Evolutionary conservation across 2,797 vertebrate species (phyloP).

Genomic region (Champsocephalus gunnari): DNA sequence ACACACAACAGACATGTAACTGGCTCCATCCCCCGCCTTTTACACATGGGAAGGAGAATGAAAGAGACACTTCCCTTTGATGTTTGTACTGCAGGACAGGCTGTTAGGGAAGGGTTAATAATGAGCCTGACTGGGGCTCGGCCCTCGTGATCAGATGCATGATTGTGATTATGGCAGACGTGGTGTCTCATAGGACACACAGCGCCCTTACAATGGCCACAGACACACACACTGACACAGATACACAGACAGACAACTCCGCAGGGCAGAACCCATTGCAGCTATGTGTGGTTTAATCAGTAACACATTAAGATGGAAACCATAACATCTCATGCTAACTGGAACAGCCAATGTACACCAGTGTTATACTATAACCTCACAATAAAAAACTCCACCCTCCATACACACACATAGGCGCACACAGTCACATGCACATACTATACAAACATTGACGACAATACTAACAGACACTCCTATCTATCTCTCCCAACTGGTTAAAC

Average conservation of each 20-base stretch:
- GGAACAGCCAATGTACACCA: constrained; percentile 15
- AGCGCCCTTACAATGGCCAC: constrained; percentile 30
- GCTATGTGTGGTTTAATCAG: constrained; percentile 42
- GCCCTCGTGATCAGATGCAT: constrained; percentile 75
- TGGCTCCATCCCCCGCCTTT: constrained; percentile 19
- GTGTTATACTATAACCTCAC: constrained; percentile 22
- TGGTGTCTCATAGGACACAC: constrained; percentile 76
- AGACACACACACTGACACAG: constrained; percentile 7
- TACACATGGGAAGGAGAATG: constrained; percentile 14
- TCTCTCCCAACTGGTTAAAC: constrained; percentile 56
- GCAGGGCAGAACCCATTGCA: background rate
- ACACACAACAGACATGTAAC: constrained; percentile 44
- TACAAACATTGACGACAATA: constrained; percentile 18
- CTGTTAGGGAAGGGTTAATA: constrained; percentile 58
- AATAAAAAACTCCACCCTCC: background rate
- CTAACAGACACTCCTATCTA: constrained; percentile 7
- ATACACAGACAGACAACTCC: constrained; percentile 5
- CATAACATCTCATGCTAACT: constrained; percentile 16
- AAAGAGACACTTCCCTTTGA: constrained; percentile 43
- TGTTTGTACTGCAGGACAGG: constrained; percentile 9
- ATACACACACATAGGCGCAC: constrained; percentile 1
- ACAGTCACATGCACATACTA: background rate
- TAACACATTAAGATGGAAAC: constrained; percentile 27
- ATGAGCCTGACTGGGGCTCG: constrained; percentile 56
- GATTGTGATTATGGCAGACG: constrained; percentile 64